Percentiles rank a stretch among this genome's conserved stretches.
phyloP scores from a whole-genome alignment of 2,113 vertebrate genomes.

The Gymnorhina tibicen region DNA sequence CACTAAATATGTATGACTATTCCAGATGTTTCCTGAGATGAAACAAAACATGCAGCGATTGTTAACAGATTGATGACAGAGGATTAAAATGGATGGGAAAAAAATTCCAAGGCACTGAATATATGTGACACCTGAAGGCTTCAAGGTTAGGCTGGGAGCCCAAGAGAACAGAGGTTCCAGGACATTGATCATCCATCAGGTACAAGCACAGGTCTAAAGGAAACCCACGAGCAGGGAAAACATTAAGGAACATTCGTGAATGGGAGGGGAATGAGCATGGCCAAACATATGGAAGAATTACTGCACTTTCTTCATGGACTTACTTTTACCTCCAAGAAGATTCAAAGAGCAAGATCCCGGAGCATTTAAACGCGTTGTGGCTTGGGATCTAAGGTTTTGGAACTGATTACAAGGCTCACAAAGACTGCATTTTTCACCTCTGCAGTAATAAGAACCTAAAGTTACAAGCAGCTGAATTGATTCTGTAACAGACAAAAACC shows the following conservation, averaged over 20 bases:
- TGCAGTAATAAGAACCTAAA: conserved; percentile 30
- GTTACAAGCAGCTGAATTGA: background rate
- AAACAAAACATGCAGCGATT: conserved; percentile 52
- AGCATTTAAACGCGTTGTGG: background rate
- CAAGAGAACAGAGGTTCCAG: conserved; percentile 7
- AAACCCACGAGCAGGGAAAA: conserved; percentile 26
- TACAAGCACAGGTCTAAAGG: background rate
- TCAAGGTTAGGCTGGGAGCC: conserved; percentile 24
- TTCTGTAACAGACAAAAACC: background rate
- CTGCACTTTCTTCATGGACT: background rate
- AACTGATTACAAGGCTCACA: conserved; percentile 6
- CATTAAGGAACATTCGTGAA: conserved; percentile 28
- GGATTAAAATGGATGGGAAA: conserved; percentile 43
- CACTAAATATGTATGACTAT: conserved; percentile 37
- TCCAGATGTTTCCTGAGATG: conserved; percentile 67
- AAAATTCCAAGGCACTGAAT: conserved; percentile 41
- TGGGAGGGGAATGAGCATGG: background rate
- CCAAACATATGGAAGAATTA: conserved; percentile 5
- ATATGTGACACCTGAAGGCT: conserved; percentile 42
- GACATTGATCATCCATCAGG: background rate
- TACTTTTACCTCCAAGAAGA: conserved; percentile 28
- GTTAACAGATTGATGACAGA: conserved; percentile 51
- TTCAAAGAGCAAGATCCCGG: background rate
- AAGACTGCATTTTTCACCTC: conserved; percentile 52
- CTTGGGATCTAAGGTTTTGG: conserved; percentile 8